These are phyloP conservation scores for Smithornis capensis DNA, from an alignment of 2,113 vertebrate species.

Conservation along the genomic window DNA sequence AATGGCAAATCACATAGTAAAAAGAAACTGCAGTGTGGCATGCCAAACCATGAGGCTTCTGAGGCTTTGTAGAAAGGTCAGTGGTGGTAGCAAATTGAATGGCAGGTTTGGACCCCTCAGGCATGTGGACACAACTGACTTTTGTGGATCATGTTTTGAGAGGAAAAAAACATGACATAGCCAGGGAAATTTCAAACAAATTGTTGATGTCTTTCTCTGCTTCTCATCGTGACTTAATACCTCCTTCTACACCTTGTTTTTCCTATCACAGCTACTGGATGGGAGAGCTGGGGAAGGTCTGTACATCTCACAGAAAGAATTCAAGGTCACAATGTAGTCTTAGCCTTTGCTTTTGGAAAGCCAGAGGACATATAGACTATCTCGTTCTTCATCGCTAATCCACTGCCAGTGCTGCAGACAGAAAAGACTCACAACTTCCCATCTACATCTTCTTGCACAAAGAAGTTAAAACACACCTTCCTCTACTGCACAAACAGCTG, in stretches of 20 bases:
- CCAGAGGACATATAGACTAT: not conserved
- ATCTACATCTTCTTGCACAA: not conserved
- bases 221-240: not conserved
- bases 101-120: not conserved
- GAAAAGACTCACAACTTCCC: not conserved
- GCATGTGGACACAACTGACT: not conserved
- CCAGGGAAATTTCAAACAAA: not conserved
- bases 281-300: not conserved
- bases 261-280: not conserved
- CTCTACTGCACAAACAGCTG: not conserved
- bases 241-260: not conserved
- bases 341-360: not conserved
- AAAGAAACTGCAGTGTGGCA: fast-evolving
- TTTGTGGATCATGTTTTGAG: not conserved
- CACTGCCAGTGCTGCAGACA: not conserved
- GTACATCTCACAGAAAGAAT: not conserved
- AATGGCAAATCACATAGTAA: not conserved
- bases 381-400: not conserved
- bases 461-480: not conserved
- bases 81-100: not conserved
- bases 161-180: not conserved
- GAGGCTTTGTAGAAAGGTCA: not conserved
- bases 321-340: fast-evolving
- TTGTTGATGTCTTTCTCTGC: not conserved
- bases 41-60: not conserved